phyloP scores from a whole-genome alignment of 2,113 vertebrate species.

The Perognathus longimembris region DNA sequence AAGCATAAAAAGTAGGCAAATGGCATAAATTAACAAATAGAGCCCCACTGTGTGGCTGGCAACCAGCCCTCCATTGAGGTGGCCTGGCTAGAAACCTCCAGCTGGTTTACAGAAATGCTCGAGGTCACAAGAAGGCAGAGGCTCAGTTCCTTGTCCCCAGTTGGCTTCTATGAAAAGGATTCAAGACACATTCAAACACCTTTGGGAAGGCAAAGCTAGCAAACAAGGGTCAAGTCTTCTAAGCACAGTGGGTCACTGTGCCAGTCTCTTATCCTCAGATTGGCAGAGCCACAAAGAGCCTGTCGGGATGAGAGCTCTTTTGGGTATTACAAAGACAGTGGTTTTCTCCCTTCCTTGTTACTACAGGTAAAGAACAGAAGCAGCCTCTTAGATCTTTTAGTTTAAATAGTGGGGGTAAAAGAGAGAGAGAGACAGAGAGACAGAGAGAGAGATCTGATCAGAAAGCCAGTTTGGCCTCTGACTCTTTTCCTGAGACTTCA shows the following conservation, averaged over 20 bases:
- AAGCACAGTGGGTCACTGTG: fast-evolving
- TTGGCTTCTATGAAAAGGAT: background rate
- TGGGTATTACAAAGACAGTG: background rate
- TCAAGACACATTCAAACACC: constrained; percentile 13
- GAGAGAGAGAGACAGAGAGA: too few species aligned
- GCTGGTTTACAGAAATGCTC: constrained; percentile 41
- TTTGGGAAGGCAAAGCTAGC: background rate
- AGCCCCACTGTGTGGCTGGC: constrained; percentile 39
- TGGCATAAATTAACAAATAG: constrained; percentile 65
- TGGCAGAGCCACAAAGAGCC: background rate
- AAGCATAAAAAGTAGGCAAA: constrained; percentile 68
- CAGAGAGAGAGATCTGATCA: constrained; percentile 30
- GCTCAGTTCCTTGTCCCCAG: background rate
- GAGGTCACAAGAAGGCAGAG: background rate
- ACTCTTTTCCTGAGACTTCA: constrained; percentile 25
- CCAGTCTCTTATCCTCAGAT: background rate
- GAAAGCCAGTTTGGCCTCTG: constrained; percentile 38
- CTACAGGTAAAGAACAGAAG: constrained; percentile 10
- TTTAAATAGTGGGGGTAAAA: constrained; percentile 28
- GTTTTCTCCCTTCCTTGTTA: background rate
- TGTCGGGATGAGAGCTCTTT: background rate
- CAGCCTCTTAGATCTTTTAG: constrained; percentile 46
- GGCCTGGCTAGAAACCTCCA: constrained; percentile 36
- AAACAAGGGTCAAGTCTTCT: background rate
- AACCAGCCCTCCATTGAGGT: background rate